Evolutionary conservation across 2,888 invertebrate species (phyloP), one percentile per base, ranked within the genome.

Genomic region (Hylaea fasciaria): DNA sequence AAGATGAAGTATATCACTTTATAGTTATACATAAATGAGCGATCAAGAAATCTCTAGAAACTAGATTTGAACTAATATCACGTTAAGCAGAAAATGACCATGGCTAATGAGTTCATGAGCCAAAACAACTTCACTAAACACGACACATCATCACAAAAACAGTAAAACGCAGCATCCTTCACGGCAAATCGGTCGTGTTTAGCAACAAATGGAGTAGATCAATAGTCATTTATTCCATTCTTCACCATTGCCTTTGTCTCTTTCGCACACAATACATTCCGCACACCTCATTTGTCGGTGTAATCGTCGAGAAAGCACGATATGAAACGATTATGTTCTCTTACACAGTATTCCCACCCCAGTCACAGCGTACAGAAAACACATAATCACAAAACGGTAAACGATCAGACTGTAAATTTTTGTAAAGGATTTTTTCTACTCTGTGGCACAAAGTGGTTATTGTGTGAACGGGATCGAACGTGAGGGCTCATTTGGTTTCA

Each of bases 301-400:
- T 82, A 86, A 87, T 86, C 82, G 86, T 73, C 77, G 69, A 81
- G 85, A 87, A 86, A 81, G 74, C 72, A 71, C 78, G 86, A 87
- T 87, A 86, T 82, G 80, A 77, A 80, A 75, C 78, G 82, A 83
- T 80, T 78, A 77, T 73, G 68, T 76, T 66, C 74, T 68, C 62
- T 55, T 71, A 64, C 72, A 76, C 50, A 72, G 56, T 63, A 63
- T 9, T 51, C 41, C 63, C 28, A 51, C 57, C 60, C 32, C 41
- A 12, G 50, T 43, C 74, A 75, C 69, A 75, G 76, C 13, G n/a
- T 68, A 66, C 35, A 48, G 52, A 66, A 44, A 12, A 17, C 5
- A 9, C 0, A 44, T 12, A 46, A 5, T 13, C 11, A 0, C 11
- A 12, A 10, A 41, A 0, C 0, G 0, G 2, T 0, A 44, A 58